These are phyloP conservation scores for Lagopus muta DNA, from an alignment of 2,113 vertebrate species.

Conservation along the genomic window DNA sequence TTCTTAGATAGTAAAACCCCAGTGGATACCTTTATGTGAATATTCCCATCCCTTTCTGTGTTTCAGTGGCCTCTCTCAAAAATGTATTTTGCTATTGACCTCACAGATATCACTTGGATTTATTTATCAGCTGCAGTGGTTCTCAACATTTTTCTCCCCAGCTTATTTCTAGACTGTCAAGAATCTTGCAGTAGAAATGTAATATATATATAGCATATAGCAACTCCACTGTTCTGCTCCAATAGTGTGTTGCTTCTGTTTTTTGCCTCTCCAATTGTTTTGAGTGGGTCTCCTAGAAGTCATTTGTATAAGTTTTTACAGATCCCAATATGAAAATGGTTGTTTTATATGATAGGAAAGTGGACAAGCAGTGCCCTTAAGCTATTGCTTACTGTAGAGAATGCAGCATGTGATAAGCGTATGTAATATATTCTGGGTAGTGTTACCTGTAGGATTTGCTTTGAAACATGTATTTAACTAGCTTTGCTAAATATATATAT, in stretches of 20 bases:
- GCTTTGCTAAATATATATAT: not conserved
- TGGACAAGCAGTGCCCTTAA: not conserved
- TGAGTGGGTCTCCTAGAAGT: not conserved
- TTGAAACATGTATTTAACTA: not conserved
- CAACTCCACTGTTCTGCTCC: not conserved
- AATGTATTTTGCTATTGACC: not conserved
- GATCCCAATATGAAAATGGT: not conserved
- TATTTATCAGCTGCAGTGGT: not conserved
- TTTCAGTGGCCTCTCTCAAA: not conserved
- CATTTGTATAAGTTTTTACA: not conserved
- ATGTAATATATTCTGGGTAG: not conserved
- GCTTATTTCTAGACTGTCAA: not conserved
- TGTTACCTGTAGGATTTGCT: not conserved
- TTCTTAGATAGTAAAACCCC: not conserved
- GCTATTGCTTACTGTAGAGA: not conserved
- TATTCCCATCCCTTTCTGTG: not conserved
- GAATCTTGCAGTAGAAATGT: not conserved
- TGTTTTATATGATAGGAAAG: not conserved
- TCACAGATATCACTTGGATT: not conserved
- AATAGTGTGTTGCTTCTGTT: fast-evolving
- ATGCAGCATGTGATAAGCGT: not conserved
- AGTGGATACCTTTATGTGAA: not conserved
- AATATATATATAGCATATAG: not conserved
- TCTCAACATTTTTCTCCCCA: not conserved
- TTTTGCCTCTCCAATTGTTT: not conserved